Percentiles rank a stretch among this genome's conserved stretches.
Evolutionary conservation across 2,888 invertebrate genomes (phyloP).

Genomic region (Tubulanus polymorphus): DNA sequence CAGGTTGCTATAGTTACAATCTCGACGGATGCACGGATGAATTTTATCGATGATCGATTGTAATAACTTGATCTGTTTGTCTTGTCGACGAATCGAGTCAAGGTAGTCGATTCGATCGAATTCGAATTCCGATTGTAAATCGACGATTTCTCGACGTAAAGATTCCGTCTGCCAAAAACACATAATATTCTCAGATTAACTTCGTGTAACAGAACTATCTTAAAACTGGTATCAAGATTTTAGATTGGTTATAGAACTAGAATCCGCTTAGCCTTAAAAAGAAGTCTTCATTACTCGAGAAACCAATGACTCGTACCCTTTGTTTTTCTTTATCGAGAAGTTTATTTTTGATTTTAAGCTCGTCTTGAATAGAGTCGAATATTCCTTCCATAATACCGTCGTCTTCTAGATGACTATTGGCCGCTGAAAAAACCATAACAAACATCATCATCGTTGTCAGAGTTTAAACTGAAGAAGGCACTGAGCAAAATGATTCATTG

Average conservation of each 20-base stretch:
- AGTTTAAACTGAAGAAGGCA: no score
- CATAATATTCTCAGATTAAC: constrained; percentile 4
- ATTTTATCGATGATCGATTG: constrained; percentile 56
- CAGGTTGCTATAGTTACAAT: constrained; percentile 72
- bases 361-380: constrained; percentile 71
- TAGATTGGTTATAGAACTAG: no score
- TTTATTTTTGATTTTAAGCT: constrained; percentile 69
- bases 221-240: no score
- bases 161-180: constrained; percentile 58
- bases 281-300: not conserved
- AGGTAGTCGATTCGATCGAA: constrained; percentile 76
- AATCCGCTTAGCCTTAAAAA: not conserved
- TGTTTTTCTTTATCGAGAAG: constrained; percentile 64
- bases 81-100: constrained; percentile 73
- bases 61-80: constrained; percentile 66
- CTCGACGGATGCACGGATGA: constrained; percentile 66
- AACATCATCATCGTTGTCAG: no score
- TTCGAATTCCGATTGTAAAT: constrained; percentile 78
- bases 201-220: not conserved
- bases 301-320: constrained; percentile 60
- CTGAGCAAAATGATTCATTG: no score
- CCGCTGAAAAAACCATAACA: no score
- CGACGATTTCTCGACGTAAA: constrained; percentile 69
- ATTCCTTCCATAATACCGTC: constrained; percentile 67
- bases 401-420: constrained; percentile 62